Conservation (phyloP, 2,113 vertebrate genomes). For the Coracopsis vasa region DNA sequence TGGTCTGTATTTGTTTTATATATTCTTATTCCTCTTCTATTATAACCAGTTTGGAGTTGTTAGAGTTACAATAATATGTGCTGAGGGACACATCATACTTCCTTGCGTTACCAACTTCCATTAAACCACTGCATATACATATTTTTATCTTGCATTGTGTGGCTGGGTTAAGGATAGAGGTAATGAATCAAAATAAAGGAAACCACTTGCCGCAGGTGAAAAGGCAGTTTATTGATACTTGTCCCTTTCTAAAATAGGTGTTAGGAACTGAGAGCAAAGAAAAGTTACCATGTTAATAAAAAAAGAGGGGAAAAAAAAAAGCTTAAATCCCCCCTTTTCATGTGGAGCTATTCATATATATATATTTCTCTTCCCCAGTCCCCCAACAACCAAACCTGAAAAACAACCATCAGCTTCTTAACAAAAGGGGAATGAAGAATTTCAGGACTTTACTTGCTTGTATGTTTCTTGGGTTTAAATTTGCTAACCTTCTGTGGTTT, state of each 20-base stretch:
- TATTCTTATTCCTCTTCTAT: not conserved
- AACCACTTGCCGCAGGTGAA: not conserved
- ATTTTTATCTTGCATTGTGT: not conserved
- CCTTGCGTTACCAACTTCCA: not conserved
- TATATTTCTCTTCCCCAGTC: not conserved
- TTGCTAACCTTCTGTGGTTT: not conserved
- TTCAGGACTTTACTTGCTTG: not conserved
- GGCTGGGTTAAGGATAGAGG: not conserved
- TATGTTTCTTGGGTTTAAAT: not conserved
- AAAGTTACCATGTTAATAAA: accelerated
- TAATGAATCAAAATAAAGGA: not conserved
- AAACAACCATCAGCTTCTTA: not conserved
- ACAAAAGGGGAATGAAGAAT: not conserved
- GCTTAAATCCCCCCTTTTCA: accelerated
- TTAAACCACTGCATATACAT: not conserved
- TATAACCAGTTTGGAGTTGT: not conserved
- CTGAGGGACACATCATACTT: not conserved
- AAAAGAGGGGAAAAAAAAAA: accelerated
- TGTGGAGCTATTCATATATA: not conserved
- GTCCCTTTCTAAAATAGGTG: not conserved
- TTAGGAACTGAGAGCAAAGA: not conserved
- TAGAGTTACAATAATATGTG: not conserved
- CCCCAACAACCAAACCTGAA: not conserved
- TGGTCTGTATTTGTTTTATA: not conserved
- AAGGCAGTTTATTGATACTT: not conserved